Conservation (phyloP, 2,113 vertebrate species). For the Perca fluviatilis region DNA sequence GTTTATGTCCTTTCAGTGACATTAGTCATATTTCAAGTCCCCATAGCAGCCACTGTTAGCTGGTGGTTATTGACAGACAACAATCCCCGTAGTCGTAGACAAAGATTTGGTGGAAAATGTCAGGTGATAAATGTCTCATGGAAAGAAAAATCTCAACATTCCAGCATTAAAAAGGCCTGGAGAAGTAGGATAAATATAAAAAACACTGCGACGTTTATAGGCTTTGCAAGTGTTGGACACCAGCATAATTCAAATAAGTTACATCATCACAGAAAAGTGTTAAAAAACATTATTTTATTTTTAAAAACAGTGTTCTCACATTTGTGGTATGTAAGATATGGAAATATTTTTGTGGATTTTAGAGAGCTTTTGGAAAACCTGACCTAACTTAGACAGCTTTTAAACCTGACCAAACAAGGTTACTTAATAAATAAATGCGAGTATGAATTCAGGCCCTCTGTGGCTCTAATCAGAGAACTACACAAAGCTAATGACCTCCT, state of each 20-base stretch:
- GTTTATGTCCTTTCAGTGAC: constrained; percentile 61
- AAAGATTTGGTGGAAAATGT: constrained; percentile 69
- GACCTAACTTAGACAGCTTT: neutral
- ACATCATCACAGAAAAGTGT: constrained; percentile 13
- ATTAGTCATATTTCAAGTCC: constrained; percentile 71
- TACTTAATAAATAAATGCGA: neutral
- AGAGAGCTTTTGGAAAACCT: neutral
- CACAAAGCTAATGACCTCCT: neutral
- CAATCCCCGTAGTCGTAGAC: constrained; percentile 59
- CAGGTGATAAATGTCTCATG: constrained; percentile 68
- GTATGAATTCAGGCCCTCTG: neutral
- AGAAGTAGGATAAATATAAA: neutral
- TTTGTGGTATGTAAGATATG: constrained; percentile 31
- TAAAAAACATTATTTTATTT: constrained; percentile 14
- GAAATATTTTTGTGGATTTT: constrained; percentile 7
- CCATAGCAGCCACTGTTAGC: constrained; percentile 42
- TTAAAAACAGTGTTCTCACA: constrained; percentile 24
- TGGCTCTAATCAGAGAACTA: neutral
- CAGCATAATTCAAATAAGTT: constrained; percentile 22
- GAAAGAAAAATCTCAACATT: constrained; percentile 27
- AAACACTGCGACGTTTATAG: constrained; percentile 29
- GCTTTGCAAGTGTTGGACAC: constrained; percentile 35
- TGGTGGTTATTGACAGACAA: constrained; percentile 79
- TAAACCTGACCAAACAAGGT: neutral
- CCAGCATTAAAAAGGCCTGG: neutral